Evolutionary conservation across 2,888 invertebrate species (phyloP), one percentile per base, ranked within the genome.

Genomic region (Congeria kusceri): DNA sequence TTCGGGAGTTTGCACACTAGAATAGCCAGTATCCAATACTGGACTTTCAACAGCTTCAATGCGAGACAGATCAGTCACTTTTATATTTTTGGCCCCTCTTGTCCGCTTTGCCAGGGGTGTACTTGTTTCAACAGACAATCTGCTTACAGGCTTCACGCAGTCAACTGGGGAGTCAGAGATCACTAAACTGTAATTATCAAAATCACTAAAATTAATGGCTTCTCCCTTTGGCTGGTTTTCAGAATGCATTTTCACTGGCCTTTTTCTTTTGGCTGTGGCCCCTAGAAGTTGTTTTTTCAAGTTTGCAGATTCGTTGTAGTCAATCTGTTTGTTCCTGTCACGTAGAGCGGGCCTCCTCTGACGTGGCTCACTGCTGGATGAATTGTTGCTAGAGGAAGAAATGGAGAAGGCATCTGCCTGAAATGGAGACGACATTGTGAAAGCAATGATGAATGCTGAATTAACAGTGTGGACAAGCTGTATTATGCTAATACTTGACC

Each of bases 171-270:
- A 77, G 23, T 86, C 87, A 28, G 86, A 85, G 9, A 91, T 85
- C 11, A 88, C 74, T 20, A 91, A 68, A 77, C 90, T 90, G 72
- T 91, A 90, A 32, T 88, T 87, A 61, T 91, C 91, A 86, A 91
- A 88, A 62, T 91, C 89, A 79, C 90, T 91, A 68, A 90, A 91
- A 71, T 90, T 89, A 15, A 80, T 67, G 3, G 77, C 70, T 11
- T 29, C 18, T 9, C 69, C 46, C 25, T 75, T 58, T 23, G 25
- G 20, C 20, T 27, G 18, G n/a, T 23, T 39, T 2, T 58, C 13
- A 25, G 46, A 20, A 32, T 46, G 15, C 18, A 64, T 46, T 53
- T 46, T 72, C 0, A 73, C 74, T 18, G 68, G 53, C 25, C 78
- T 47, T 66, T 82, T 82, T 25, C 82, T 23, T 67, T 82, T 82